These are phyloP conservation scores for Aptenodytes patagonicus DNA, from an alignment of 2,113 vertebrate species.

Conservation along the genomic window DNA sequence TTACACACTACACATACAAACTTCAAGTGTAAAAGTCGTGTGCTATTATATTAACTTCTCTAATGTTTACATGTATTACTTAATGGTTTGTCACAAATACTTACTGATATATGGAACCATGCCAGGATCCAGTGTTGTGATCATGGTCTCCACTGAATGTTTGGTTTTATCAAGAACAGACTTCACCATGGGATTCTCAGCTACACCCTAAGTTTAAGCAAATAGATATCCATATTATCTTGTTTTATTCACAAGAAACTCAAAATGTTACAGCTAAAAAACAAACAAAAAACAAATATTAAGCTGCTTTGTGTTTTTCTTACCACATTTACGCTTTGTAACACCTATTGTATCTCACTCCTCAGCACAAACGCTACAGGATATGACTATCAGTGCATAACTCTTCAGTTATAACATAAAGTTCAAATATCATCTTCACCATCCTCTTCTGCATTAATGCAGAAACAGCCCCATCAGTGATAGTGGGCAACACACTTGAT, in stretches of 20 bases:
- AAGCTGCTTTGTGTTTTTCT: neutral
- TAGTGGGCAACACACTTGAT: neutral
- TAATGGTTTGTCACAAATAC: slow-evolving; percentile 45
- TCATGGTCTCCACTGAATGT: slow-evolving; percentile 95
- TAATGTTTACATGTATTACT: neutral
- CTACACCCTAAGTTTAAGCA: slow-evolving; percentile 83
- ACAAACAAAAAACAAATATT: neutral
- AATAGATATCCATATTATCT: neutral
- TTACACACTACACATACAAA: neutral
- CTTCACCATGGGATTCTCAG: slow-evolving; percentile 91
- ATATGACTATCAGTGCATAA: neutral
- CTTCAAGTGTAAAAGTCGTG: neutral
- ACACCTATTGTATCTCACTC: neutral
- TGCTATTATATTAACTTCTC: neutral
- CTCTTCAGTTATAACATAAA: neutral
- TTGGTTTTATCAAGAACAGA: slow-evolving; percentile 95
- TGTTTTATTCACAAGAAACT: neutral
- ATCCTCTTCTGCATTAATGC: neutral
- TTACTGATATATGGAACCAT: slow-evolving; percentile 98
- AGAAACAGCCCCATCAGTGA: neutral
- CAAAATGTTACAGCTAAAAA: neutral
- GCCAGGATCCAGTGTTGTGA: slow-evolving; percentile 96
- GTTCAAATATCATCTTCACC: neutral
- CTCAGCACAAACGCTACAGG: neutral
- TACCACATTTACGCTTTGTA: neutral